Conservation (phyloP, 1,140 invertebrate species). For the Drosophila asahinai region DNA sequence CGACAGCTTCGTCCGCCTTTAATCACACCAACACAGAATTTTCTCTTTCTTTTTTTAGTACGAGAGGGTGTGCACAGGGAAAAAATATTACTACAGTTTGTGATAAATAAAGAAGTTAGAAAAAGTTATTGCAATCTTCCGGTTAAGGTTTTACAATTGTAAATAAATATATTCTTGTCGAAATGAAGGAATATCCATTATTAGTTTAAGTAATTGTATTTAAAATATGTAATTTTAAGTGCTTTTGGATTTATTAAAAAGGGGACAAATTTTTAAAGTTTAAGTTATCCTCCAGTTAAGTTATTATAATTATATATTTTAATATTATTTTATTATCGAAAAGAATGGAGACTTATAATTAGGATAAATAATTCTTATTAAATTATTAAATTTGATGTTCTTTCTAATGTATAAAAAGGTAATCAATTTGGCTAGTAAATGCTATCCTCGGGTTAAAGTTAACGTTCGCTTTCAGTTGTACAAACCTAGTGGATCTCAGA, state of each 20-base stretch:
- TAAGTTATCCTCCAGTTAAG: neutral
- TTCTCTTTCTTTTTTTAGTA: neutral
- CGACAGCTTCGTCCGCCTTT: conserved; percentile 58
- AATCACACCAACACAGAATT: conserved; percentile 44
- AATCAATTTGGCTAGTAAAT: neutral
- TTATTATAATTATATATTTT: neutral
- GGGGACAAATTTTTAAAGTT: neutral
- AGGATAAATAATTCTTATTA: too few species aligned
- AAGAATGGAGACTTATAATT: fast-evolving
- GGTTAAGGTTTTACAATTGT: neutral
- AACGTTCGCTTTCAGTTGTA: too few species aligned
- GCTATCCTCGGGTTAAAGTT: neutral
- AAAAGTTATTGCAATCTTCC: neutral
- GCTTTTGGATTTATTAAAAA: neutral
- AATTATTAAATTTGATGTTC: too few species aligned
- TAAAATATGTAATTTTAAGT: too few species aligned
- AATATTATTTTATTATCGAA: neutral
- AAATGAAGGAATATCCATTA: too few species aligned
- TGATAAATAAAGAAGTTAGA: too few species aligned
- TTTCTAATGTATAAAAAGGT: too few species aligned
- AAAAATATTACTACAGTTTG: neutral
- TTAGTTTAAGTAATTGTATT: too few species aligned
- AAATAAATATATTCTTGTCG: too few species aligned
- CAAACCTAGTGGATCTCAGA: too few species aligned
- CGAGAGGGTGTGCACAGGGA: neutral